A percentile compares a stretch with the other conserved stretches of the same genome.
These are phyloP conservation scores for Callimorpha dominula DNA, from an alignment of 2,888 invertebrate species.

Conservation along the genomic window DNA sequence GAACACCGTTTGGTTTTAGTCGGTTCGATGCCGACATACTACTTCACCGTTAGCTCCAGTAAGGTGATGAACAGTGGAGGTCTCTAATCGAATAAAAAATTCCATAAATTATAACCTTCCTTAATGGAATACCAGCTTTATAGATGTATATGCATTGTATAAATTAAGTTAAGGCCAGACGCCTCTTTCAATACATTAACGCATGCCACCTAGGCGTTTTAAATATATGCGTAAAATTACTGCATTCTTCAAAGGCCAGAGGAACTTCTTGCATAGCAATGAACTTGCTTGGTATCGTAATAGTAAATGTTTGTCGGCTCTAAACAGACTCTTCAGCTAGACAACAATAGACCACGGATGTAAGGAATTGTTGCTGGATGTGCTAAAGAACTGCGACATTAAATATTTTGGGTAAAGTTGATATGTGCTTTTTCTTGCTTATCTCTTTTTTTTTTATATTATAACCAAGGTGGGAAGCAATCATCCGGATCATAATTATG, in stretches of 20 bases:
- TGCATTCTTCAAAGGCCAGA: constrained; percentile 10
- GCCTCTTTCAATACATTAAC: background rate
- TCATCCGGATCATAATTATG: too few species aligned
- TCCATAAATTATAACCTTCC: too few species aligned
- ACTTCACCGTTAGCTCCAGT: too few species aligned
- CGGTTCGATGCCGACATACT: too few species aligned
- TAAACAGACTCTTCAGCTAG: background rate
- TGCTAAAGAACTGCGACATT: background rate
- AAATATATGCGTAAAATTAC: constrained; percentile 13
- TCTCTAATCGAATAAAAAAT: too few species aligned
- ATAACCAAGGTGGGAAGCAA: too few species aligned
- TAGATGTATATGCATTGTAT: background rate
- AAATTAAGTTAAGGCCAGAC: background rate
- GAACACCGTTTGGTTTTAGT: too few species aligned
- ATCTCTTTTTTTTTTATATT: background rate
- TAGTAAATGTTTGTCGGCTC: constrained; percentile 10
- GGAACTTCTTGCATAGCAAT: constrained; percentile 18
- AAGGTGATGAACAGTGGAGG: too few species aligned
- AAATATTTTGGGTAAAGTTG: background rate
- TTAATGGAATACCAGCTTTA: background rate
- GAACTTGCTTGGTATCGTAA: constrained; percentile 9
- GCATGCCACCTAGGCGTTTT: background rate
- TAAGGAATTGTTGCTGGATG: constrained; percentile 19
- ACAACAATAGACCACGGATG: constrained; percentile 36
- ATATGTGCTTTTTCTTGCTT: background rate